Evolutionary conservation across 2,888 invertebrate species (phyloP).

Genomic region (Perdita meconis): DNA sequence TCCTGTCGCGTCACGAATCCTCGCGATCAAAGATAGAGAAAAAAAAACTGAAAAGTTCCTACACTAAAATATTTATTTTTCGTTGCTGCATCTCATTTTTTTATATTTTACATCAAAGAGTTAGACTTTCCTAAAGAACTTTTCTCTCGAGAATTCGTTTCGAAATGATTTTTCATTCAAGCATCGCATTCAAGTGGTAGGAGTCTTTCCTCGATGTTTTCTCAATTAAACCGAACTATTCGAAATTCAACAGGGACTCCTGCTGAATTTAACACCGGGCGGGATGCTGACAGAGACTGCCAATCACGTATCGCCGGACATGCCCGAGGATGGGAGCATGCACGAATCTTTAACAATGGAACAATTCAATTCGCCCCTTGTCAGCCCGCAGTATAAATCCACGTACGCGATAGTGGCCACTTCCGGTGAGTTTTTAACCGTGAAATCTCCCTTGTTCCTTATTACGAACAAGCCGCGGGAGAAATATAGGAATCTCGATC

Average conservation of each 20-base stretch:
- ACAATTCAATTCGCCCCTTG: conserved; percentile 86
- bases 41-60: no score
- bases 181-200: no score
- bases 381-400: conserved; percentile 85
- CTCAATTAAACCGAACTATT: conserved; percentile 4
- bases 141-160: no score
- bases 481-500: neutral
- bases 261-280: conserved; percentile 86
- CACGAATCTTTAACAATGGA: conserved; percentile 84
- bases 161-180: no score
- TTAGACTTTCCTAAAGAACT: no score
- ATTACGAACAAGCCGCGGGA: neutral
- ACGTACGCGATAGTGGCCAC: conserved; percentile 85
- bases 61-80: no score
- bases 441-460: conserved; percentile 11
- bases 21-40: no score
- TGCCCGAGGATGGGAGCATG: conserved; percentile 80
- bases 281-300: conserved; percentile 81
- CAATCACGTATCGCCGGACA: conserved; percentile 78
- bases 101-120: no score
- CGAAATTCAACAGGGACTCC: conserved; percentile 84
- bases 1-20: neutral
- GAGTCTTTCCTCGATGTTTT: neutral
- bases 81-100: no score
- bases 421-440: conserved; percentile 72